phyloP scores from a whole-genome alignment of 2,888 invertebrate species.

The Danaus chrysippus region DNA sequence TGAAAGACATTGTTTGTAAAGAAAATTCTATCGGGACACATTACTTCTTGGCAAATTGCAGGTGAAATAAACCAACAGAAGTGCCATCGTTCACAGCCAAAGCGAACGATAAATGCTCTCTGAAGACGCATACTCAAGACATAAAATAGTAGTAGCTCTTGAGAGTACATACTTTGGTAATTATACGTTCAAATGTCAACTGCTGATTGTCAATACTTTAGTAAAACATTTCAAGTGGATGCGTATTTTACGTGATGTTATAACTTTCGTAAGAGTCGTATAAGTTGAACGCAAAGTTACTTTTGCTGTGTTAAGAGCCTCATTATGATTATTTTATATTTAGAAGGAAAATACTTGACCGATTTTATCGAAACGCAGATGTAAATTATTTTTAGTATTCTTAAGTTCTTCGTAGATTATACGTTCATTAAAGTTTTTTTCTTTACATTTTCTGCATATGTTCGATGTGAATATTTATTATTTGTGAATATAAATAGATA shows the following conservation, averaged over 20 bases:
- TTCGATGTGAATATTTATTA: no score
- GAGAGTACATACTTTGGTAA: neutral
- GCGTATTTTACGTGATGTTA: no score
- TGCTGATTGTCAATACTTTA: no score
- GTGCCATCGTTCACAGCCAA: constrained; percentile 38
- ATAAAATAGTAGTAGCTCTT: neutral
- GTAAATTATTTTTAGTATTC: neutral
- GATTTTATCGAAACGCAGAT: constrained; percentile 1
- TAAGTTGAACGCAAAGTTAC: neutral
- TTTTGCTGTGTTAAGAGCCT: neutral
- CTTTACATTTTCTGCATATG: no score
- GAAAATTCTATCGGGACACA: constrained; percentile 36
- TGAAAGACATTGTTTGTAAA: constrained; percentile 47
- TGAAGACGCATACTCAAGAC: neutral
- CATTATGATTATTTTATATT: neutral
- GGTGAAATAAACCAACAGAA: constrained; percentile 50
- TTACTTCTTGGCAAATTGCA: constrained; percentile 61
- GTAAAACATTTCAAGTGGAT: no score
- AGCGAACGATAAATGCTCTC: neutral
- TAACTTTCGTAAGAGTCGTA: no score
- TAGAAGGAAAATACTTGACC: neutral
- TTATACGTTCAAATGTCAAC: no score
- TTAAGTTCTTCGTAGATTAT: neutral
- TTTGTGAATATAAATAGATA: no score
- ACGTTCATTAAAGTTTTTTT: no score